A percentile compares a stretch with the other conserved stretches of the same genome.
phyloP scores from a whole-genome alignment of 2,113 vertebrate species.

The Turnix velox region DNA sequence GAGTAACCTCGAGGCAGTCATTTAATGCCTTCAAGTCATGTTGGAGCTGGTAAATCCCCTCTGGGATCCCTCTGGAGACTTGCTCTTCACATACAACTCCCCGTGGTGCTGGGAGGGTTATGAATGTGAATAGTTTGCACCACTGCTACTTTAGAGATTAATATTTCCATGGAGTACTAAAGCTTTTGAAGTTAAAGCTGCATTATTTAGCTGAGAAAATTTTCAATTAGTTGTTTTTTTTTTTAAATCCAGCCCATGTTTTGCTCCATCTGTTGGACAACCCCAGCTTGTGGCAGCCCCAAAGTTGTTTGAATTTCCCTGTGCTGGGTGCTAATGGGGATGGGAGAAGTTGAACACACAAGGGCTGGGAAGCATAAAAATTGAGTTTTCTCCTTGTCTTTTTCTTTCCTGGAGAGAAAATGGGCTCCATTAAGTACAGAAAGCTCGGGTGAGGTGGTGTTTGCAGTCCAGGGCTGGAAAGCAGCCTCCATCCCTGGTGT shows the following conservation, averaged over 20 bases:
- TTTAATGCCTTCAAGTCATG: neutral
- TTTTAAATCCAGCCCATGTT: neutral
- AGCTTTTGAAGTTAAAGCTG: neutral
- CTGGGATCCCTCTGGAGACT: neutral
- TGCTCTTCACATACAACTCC: neutral
- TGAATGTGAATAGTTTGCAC: neutral
- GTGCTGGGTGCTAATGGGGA: conserved; percentile 3
- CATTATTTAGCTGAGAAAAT: neutral
- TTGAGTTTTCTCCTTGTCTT: conserved; percentile 18
- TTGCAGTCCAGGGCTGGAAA: conserved; percentile 5
- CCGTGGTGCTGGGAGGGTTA: neutral
- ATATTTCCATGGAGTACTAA: neutral
- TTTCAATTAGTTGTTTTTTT: neutral
- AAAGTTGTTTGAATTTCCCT: neutral
- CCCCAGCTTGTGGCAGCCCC: neutral
- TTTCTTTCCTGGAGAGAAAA: conserved; percentile 26
- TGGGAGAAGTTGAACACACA: neutral
- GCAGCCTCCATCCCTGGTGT: conserved; percentile 28
- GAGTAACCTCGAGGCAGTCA: neutral
- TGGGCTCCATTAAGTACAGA: conserved; percentile 6
- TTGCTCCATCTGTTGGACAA: neutral
- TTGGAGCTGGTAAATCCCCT: neutral
- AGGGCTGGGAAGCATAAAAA: neutral
- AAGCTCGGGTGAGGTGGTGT: neutral
- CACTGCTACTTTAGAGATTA: neutral